Percentiles rank a stretch among this genome's conserved stretches.
phyloP scores from a whole-genome alignment of 2,113 vertebrate species.

The Plecotus auritus region DNA sequence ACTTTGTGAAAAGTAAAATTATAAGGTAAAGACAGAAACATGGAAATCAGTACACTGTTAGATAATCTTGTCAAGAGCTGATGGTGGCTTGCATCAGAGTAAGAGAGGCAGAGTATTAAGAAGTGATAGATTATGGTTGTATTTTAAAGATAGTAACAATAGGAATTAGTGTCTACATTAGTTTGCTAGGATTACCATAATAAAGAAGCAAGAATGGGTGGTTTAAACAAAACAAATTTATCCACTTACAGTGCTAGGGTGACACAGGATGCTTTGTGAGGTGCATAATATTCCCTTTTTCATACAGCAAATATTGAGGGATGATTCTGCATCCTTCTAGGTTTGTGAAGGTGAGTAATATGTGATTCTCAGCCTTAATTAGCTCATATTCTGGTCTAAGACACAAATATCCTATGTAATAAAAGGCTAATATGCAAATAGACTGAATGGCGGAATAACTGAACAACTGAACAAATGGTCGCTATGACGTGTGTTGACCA shows the following conservation, averaged over 20 bases:
- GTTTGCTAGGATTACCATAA: neutral
- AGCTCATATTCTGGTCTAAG: neutral
- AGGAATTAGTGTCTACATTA: neutral
- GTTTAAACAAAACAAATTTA: neutral
- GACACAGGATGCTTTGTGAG: neutral
- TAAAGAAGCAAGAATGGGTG: neutral
- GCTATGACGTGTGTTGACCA: no score
- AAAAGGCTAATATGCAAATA: no score
- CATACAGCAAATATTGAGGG: neutral
- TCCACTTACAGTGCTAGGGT: neutral
- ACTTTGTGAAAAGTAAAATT: neutral
- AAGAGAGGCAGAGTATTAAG: neutral
- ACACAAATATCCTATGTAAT: neutral
- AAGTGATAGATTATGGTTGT: neutral
- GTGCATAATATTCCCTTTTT: neutral
- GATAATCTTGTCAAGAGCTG: neutral
- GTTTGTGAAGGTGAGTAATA: neutral
- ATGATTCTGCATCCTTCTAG: neutral
- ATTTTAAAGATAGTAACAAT: neutral
- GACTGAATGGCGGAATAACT: no score
- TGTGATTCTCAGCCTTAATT: neutral
- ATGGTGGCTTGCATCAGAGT: neutral
- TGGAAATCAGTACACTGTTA: neutral
- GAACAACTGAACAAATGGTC: no score
- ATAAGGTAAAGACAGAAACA: neutral